Evolutionary conservation across 2,888 invertebrate species (phyloP).

Genomic region (Torymus auratus): DNA sequence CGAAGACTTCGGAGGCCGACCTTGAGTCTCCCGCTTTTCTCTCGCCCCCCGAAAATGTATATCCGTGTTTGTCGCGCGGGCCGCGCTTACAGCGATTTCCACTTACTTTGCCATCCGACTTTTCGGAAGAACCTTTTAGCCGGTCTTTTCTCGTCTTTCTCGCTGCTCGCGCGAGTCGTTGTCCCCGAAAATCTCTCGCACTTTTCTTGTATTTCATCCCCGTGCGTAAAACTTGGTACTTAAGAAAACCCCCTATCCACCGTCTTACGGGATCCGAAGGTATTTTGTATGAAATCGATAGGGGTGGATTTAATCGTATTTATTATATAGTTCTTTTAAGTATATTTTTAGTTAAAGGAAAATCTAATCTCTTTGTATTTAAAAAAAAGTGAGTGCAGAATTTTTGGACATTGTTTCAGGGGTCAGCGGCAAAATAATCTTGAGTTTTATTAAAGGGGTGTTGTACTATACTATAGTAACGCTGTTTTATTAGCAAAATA

Average conservation of each 20-base stretch:
- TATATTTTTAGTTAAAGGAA: too few species aligned
- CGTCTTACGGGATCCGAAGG: constrained; percentile 3
- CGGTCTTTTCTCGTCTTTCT: constrained; percentile 12
- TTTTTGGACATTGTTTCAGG: too few species aligned
- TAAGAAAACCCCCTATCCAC: constrained; percentile 25
- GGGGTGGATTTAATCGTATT: too few species aligned
- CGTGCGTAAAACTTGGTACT: constrained; percentile 49
- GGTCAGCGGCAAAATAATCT: too few species aligned
- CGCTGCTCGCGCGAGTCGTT: constrained; percentile 12
- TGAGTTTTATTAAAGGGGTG: too few species aligned
- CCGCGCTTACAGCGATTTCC: constrained; percentile 70
- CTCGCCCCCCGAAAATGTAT: constrained; percentile 41
- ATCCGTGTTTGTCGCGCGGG: constrained; percentile 62
- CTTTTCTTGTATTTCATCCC: constrained; percentile 34
- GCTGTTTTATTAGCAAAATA: too few species aligned
- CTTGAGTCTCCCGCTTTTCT: constrained; percentile 16
- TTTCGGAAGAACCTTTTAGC: constrained; percentile 60
- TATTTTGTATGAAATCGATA: not conserved
- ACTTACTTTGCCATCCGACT: constrained; percentile 66
- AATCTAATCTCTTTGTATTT: too few species aligned
- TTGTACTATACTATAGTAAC: too few species aligned
- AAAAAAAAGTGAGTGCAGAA: too few species aligned
- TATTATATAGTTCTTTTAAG: too few species aligned
- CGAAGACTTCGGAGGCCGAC: constrained; percentile 26
- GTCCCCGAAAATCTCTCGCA: constrained; percentile 41